Percentiles rank a stretch among this genome's conserved stretches.
These are phyloP conservation scores for Phortica okadai DNA, from an alignment of 2,888 invertebrate genomes.

Conservation along the genomic window DNA sequence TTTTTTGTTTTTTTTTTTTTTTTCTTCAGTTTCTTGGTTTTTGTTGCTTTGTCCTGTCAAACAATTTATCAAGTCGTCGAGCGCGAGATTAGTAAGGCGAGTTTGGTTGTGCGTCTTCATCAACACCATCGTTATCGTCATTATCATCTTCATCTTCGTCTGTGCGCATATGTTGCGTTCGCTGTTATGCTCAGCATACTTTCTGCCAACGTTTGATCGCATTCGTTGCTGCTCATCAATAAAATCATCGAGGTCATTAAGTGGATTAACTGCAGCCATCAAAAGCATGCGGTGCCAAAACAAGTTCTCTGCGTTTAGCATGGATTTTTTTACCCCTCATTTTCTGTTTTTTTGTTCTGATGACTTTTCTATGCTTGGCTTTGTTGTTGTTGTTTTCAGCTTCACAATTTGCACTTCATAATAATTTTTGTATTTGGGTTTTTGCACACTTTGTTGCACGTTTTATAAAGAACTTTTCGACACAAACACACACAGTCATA, in stretches of 20 bases:
- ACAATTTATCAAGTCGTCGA: conserved; percentile 17
- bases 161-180: conserved; percentile 65
- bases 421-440: conserved; percentile 48
- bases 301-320: conserved; percentile 11
- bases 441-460: conserved; percentile 20
- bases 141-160: conserved; percentile 68
- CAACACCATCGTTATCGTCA: conserved; percentile 15
- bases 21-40: not conserved
- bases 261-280: conserved; percentile 76
- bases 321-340: not conserved
- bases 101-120: conserved; percentile 7
- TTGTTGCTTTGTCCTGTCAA: not conserved
- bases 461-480: not conserved
- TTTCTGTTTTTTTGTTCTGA: conserved; percentile 21
- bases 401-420: conserved; percentile 69
- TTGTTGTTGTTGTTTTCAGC: not conserved
- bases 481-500: conserved; percentile 37
- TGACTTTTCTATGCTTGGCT: conserved; percentile 9
- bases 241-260: conserved; percentile 77
- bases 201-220: conserved; percentile 28
- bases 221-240: conserved; percentile 72
- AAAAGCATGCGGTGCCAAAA: conserved; percentile 71
- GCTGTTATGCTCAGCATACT: not conserved
- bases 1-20: not conserved
- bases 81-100: conserved; percentile 3